Base-by-base conservation (phyloP, 2,888 invertebrate genomes). In the Ecdyonurus torrentis region DNA sequence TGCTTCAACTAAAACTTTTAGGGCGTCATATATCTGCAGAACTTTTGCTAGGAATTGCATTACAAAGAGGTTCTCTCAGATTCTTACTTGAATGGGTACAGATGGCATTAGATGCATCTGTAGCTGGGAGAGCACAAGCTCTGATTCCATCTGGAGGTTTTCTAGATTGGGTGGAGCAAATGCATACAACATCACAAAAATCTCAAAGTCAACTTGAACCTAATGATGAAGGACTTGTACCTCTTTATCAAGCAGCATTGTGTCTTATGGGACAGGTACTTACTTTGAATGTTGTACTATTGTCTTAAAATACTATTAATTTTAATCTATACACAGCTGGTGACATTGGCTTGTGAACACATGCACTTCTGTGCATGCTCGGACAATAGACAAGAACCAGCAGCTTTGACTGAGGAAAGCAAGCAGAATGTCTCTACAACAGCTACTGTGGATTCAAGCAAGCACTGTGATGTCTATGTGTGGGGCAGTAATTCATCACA, bases 401-500 rank as follows among this genome's bases (percentile, higher is more conserved):
- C 22, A 3, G 50, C 15, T 7, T 3, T 15, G n/a, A 23, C 60
- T 24, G 22, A n/a, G n/a, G 60, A 23, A 10, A 15, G 37, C 7
- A 37, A 37, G 37, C 37, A 5, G 5, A n/a, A n/a, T n/a, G n/a
- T n/a, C n/a, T 37, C 37, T 5, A 5, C 15, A 15, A 62, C 55
- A 18, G 55, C 22, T 18, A 18, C 15, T n/a, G 5, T 3, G 3
- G 3, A 55, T 20, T 59, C 58, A 1, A 37, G 60, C 37, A 75
- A 78, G 68, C 74, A 73, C 65, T 75, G 76, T 66, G 80, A 81
- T 69, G 81, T 81, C 18, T 83, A 77, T 71, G 80, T 83, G 22
- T 84, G 83, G 82, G 84, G 83, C 1, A 83, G 82, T 69, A 83
- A 84, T 73, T 82, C 82, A 2, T 82, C 82, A 3, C 81, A 81